Evolutionary conservation across 2,113 vertebrate species (phyloP).

Genomic region (Carettochelys insculpta): DNA sequence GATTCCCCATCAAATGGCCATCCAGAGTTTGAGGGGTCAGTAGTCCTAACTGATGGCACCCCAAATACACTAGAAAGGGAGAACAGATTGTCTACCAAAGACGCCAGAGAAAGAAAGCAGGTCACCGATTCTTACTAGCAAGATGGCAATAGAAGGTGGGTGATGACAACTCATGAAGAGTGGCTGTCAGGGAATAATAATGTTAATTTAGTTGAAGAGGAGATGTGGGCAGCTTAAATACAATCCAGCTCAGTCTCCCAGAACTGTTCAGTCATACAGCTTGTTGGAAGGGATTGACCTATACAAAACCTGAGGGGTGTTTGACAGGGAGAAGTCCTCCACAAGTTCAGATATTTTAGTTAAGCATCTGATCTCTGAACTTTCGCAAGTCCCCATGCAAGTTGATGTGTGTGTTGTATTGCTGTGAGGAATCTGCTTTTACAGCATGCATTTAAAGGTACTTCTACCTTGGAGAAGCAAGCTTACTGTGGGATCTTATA

Average conservation of each 20-base stretch:
- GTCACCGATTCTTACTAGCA: slow-evolving; percentile 41
- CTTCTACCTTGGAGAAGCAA: neutral
- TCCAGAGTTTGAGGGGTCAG: neutral
- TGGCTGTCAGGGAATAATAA: neutral
- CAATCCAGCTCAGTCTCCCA: neutral
- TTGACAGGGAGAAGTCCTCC: neutral
- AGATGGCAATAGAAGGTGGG: slow-evolving; percentile 41
- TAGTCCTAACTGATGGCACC: neutral
- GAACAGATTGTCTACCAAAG: slow-evolving; percentile 39
- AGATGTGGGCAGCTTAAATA: neutral
- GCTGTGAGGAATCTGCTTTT: neutral
- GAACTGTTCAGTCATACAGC: neutral
- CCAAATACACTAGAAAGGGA: slow-evolving; percentile 23
- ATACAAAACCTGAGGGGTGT: slow-evolving; percentile 3
- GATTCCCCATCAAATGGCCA: neutral
- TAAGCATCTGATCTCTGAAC: neutral
- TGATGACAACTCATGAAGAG: neutral
- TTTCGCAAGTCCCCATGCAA: neutral
- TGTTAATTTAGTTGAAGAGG: neutral
- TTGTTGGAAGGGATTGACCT: slow-evolving; percentile 42
- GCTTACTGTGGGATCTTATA: neutral
- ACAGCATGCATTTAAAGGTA: neutral
- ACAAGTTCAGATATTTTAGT: neutral
- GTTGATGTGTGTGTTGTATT: neutral
- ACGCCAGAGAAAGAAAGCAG: neutral